Conservation (phyloP, 2,888 invertebrate genomes). For the Osmoderma eremita region DNA sequence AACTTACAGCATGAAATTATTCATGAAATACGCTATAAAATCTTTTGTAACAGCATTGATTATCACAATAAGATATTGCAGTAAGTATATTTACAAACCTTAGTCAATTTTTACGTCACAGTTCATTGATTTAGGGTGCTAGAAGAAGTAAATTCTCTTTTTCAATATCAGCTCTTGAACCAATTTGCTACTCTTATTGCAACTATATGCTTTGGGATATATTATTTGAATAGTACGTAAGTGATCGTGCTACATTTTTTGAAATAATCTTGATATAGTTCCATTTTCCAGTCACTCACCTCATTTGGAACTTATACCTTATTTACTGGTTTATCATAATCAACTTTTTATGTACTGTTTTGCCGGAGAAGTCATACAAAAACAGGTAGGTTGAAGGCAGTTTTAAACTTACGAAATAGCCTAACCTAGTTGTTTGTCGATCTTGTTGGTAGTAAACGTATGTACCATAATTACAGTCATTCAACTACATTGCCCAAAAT, state of each 20-base stretch:
- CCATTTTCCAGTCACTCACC: conserved; percentile 27
- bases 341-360: conserved; percentile 34
- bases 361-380: conserved; percentile 29
- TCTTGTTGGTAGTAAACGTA: no score
- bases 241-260: background rate
- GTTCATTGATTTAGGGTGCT: conserved; percentile 12
- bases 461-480: no score
- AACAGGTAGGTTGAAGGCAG: conserved; percentile 29
- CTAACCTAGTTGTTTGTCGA: no score
- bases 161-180: conserved; percentile 21
- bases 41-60: conserved; percentile 13
- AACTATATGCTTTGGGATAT: conserved; percentile 30
- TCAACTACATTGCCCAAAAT: no score
- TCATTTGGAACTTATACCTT: conserved; percentile 28
- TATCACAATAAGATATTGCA: conserved; percentile 15
- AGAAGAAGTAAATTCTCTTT: conserved; percentile 17
- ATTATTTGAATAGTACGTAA: conserved; percentile 28
- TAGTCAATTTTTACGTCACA: background rate
- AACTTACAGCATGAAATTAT: background rate
- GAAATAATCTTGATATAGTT: background rate
- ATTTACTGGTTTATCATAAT: conserved; percentile 28
- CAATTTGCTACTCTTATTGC: conserved; percentile 23
- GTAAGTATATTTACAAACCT: conserved; percentile 17
- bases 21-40: background rate
- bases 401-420: no score